phyloP scores from a whole-genome alignment of 2,113 vertebrate genomes.

The Noctilio leporinus region DNA sequence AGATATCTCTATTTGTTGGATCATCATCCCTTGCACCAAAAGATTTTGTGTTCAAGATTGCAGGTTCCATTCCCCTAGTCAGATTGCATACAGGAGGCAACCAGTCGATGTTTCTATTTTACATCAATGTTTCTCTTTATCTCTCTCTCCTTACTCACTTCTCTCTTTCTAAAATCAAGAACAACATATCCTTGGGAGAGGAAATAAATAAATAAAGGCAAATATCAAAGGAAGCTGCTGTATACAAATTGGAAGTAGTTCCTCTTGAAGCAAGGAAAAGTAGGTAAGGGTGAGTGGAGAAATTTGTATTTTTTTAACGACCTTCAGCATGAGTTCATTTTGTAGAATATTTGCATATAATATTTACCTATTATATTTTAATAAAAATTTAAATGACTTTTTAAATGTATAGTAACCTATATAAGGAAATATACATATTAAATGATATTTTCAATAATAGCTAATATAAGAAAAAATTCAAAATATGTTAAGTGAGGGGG shows the following conservation, averaged over 20 bases:
- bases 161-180: too few relatives aligned
- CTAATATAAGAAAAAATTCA: not conserved
- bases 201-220: not conserved
- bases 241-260: not conserved
- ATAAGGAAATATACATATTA: not conserved
- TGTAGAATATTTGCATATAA: not conserved
- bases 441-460: not conserved
- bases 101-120: too few relatives aligned
- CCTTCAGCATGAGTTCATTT: not conserved
- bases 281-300: not conserved
- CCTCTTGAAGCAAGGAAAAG: not conserved
- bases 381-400: slow-evolving; percentile 23
- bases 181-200: too few relatives aligned
- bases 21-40: too few relatives aligned
- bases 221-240: not conserved
- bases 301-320: not conserved
- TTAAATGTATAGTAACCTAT: not conserved
- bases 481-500: not conserved
- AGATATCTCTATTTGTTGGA: too few relatives aligned
- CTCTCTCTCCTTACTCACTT: too few relatives aligned
- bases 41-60: too few relatives aligned
- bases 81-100: too few relatives aligned
- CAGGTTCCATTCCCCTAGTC: too few relatives aligned
- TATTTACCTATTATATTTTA: not conserved
- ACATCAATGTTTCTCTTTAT: too few relatives aligned